Conservation (phyloP, 1,140 invertebrate genomes). For the Diachasmimorpha longicaudata region DNA sequence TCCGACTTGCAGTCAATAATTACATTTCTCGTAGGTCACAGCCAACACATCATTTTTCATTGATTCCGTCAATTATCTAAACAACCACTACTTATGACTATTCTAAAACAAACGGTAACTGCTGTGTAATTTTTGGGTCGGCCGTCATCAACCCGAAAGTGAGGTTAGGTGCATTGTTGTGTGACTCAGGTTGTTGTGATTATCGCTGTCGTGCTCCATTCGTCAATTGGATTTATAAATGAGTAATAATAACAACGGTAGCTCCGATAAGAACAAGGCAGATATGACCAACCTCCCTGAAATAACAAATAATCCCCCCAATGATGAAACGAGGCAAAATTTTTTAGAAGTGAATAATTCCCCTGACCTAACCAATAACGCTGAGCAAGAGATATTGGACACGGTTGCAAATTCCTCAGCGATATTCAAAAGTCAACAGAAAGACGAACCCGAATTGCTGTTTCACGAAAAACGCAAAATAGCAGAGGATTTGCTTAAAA, state of each 20-base stretch:
- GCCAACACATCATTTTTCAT: no score
- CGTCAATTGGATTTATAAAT: background rate
- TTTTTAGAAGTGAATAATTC: background rate
- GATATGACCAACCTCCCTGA: background rate
- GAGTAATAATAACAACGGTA: background rate
- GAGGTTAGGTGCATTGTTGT: background rate
- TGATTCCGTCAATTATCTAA: no score
- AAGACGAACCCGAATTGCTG: conserved; percentile 56
- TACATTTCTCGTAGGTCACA: no score
- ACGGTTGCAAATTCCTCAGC: conserved; percentile 42
- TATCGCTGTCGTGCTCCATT: background rate
- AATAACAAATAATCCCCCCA: background rate
- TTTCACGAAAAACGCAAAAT: conserved; percentile 53
- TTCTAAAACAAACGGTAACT: no score
- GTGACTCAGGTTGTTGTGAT: background rate
- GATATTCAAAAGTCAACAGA: conserved; percentile 79
- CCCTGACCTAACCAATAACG: background rate
- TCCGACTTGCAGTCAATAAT: no score
- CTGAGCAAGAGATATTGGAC: conserved; percentile 38
- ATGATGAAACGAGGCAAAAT: background rate
- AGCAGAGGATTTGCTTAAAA: conserved; percentile 69
- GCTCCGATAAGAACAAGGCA: no score
- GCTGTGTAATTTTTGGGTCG: background rate
- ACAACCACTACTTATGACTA: background rate
- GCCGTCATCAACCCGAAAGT: background rate